These are phyloP conservation scores for Neodiprion lecontei DNA, from an alignment of 1,140 invertebrate species.

Conservation along the genomic window DNA sequence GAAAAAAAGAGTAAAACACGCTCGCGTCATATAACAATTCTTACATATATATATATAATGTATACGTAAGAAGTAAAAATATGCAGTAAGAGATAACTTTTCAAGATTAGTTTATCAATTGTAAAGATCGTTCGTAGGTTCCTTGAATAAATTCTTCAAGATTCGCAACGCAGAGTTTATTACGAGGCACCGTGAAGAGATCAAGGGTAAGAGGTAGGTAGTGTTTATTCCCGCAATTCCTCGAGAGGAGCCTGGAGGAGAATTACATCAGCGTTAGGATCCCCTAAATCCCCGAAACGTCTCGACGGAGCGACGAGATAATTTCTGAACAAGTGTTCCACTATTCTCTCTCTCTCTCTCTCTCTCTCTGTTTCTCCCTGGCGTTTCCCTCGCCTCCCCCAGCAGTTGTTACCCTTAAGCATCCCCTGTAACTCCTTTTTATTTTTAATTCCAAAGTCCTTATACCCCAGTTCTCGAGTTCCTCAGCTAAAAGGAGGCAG, in stretches of 20 bases:
- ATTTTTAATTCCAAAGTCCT: not conserved
- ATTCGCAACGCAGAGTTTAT: not conserved
- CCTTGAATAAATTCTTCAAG: not conserved
- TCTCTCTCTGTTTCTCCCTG: not conserved
- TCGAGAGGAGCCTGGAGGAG: not conserved
- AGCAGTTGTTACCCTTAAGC: too few species aligned
- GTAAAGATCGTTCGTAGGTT: too few species aligned
- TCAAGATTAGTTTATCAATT: too few species aligned
- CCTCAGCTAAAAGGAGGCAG: not conserved
- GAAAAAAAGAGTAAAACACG: too few species aligned
- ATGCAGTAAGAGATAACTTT: not conserved
- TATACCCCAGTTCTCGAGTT: not conserved
- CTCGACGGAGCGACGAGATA: not conserved
- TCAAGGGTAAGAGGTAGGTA: not conserved
- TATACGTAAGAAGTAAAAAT: not conserved
- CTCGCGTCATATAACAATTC: too few species aligned
- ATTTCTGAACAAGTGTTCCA: constrained; percentile 1
- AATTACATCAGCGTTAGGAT: not conserved
- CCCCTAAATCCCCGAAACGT: not conserved
- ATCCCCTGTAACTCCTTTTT: not conserved
- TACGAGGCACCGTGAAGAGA: not conserved
- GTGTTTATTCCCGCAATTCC: constrained; percentile 7
- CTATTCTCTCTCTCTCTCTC: not conserved
- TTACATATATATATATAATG: not conserved
- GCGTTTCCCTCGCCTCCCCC: too few species aligned